These are phyloP conservation scores for Phyllopteryx taeniolatus DNA, from an alignment of 2,113 vertebrate species.

Conservation along the genomic window DNA sequence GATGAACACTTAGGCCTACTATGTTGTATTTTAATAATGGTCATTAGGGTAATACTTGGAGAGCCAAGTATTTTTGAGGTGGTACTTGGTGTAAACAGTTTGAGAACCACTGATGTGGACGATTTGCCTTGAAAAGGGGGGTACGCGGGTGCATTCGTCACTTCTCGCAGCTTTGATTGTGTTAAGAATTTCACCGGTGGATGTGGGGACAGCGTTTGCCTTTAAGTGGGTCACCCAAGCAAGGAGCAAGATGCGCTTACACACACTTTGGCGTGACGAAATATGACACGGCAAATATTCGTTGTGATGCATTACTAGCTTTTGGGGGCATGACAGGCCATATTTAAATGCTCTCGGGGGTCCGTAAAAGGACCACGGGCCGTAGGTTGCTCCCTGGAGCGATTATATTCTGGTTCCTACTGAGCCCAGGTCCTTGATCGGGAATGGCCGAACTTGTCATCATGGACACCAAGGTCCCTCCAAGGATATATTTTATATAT, in stretches of 20 bases:
- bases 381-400: not conserved
- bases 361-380: not conserved
- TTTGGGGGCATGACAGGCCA: not conserved
- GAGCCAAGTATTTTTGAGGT: not conserved
- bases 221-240: slow-evolving; percentile 68
- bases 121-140: not conserved
- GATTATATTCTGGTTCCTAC: not conserved
- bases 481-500: not conserved
- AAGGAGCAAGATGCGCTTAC: not conserved
- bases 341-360: not conserved
- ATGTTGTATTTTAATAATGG: too few relatives aligned
- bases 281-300: not conserved
- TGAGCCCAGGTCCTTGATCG: not conserved
- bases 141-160: not conserved
- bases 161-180: not conserved
- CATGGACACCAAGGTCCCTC: not conserved
- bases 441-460: not conserved
- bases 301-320: not conserved
- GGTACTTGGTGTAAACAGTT: not conserved
- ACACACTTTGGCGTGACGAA: not conserved
- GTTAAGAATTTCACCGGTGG: slow-evolving; percentile 8
- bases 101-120: not conserved
- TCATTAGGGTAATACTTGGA: not conserved
- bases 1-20: too few relatives aligned
- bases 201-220: slow-evolving; percentile 45